Evolutionary conservation across 2,888 invertebrate species (phyloP), one percentile per base, ranked within the genome.

Genomic region (Diarsia mendica): DNA sequence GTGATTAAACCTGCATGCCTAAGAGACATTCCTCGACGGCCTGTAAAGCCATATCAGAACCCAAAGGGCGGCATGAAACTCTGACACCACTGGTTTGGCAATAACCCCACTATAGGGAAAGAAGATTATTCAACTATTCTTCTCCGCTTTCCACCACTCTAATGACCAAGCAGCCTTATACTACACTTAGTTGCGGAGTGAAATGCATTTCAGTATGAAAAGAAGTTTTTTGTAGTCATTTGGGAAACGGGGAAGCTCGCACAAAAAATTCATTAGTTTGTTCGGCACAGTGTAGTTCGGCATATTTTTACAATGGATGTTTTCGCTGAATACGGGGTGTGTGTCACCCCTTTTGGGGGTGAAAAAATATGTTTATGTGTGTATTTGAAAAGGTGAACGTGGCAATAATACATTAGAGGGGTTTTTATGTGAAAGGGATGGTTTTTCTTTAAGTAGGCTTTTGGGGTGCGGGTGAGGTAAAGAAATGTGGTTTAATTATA

Each of bases 221-320:
- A 71, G 64, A 66, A 28, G 15, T 72, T 73, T 75, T 81, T 77
- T 71, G 58, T 53, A 75, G 69, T 72, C 63, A 64, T 79, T 82
- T 72, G 33, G n/a, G 33, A 71, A 72, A 81, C 55, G 46, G 65
- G 49, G n/a, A 28, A 67, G 23, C 65, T 60, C 67, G 68, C 65
- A 69, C 66, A 80, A 63, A 80, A 86, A 82, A 75, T 77, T 86
- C 82, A 86, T 86, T 86, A 86, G 73, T 82, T 77, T 49, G n/a
- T n/a, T n/a, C n/a, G 86, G 86, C 81, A 46, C 15, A 39, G 18
- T 4, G 61, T 73, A 73, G 84, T 78, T 83, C 51, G 79, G 79
- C 70, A 85, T 85, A 86, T 83, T 85, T 82, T 78, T 63, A 82
- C 86, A 79, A 73, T 86, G 67, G 82, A 71, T 79, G 84, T 83